phyloP scores from a whole-genome alignment of 2,888 invertebrate species.

The Petrolisthes cinctipes region DNA sequence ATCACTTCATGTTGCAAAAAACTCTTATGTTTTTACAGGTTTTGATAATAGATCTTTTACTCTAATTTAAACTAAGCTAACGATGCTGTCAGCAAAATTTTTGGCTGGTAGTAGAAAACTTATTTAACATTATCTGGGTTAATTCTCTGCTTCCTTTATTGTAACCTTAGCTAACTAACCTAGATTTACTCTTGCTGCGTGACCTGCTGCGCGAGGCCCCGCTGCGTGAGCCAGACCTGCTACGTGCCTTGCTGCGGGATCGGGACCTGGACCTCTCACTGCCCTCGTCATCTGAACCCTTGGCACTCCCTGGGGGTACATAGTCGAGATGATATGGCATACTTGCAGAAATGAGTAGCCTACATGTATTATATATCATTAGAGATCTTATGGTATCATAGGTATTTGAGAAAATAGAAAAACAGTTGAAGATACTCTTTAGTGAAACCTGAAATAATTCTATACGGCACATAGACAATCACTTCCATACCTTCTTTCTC shows the following conservation, averaged over 20 bases:
- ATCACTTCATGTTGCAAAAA: too few relatives aligned
- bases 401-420: neutral
- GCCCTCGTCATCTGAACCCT: slow-evolving; percentile 53
- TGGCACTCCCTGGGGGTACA: slow-evolving; percentile 22
- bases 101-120: neutral
- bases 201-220: slow-evolving; percentile 46
- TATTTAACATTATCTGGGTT: neutral
- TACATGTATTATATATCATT: neutral
- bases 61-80: too few relatives aligned
- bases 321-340: too few relatives aligned
- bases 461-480: neutral
- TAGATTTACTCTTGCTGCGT: slow-evolving; percentile 72
- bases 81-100: neutral
- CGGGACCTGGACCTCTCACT: slow-evolving; percentile 48
- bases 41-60: too few relatives aligned
- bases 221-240: slow-evolving; percentile 72
- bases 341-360: too few relatives aligned
- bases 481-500: slow-evolving; percentile 34
- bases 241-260: slow-evolving; percentile 67
- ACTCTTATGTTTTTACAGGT: too few relatives aligned
- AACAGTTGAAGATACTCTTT: too few relatives aligned
- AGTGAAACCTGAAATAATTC: too few relatives aligned
- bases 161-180: slow-evolving; percentile 67
- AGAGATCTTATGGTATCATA: neutral
- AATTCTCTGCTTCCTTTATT: neutral